A percentile compares a stretch with the other conserved stretches of the same genome.
These are phyloP conservation scores for Geophilus truncorum DNA, from an alignment of 2,888 invertebrate species.

Conservation along the genomic window DNA sequence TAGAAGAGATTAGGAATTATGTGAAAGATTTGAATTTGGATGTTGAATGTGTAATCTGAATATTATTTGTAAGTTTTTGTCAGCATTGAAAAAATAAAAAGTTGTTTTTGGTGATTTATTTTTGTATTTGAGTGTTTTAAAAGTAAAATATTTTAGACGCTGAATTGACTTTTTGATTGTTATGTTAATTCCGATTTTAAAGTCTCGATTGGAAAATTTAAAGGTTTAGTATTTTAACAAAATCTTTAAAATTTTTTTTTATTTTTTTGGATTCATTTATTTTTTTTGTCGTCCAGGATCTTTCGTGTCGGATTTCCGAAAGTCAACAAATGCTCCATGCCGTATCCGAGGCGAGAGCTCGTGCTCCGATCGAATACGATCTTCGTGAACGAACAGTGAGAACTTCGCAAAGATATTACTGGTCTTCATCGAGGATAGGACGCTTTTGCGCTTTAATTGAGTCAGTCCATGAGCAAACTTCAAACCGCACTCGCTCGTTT, in stretches of 20 bases:
- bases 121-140: too few relatives aligned
- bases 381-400: slow-evolving; percentile 72
- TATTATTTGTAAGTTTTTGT: too few relatives aligned
- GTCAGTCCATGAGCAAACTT: slow-evolving; percentile 75
- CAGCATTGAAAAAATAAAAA: too few relatives aligned
- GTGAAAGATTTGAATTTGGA: too few relatives aligned
- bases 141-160: too few relatives aligned
- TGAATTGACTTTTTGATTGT: too few relatives aligned
- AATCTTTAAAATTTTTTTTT: background rate
- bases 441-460: slow-evolving; percentile 78
- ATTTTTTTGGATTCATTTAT: too few relatives aligned
- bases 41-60: too few relatives aligned
- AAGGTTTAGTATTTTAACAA: slow-evolving; percentile 53
- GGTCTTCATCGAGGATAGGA: slow-evolving; percentile 81
- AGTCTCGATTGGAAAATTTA: slow-evolving; percentile 73
- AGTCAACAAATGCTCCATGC: slow-evolving; percentile 72
- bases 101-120: too few relatives aligned
- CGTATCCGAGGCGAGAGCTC: slow-evolving; percentile 65
- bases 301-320: slow-evolving; percentile 52
- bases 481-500: slow-evolving; percentile 76
- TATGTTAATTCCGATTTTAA: too few relatives aligned
- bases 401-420: slow-evolving; percentile 68
- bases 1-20: too few relatives aligned
- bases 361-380: slow-evolving; percentile 76
- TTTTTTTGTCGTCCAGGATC: slow-evolving; percentile 44